Evolutionary conservation across 2,797 vertebrate genomes (phyloP).

Genomic region (Danio kyathit): DNA sequence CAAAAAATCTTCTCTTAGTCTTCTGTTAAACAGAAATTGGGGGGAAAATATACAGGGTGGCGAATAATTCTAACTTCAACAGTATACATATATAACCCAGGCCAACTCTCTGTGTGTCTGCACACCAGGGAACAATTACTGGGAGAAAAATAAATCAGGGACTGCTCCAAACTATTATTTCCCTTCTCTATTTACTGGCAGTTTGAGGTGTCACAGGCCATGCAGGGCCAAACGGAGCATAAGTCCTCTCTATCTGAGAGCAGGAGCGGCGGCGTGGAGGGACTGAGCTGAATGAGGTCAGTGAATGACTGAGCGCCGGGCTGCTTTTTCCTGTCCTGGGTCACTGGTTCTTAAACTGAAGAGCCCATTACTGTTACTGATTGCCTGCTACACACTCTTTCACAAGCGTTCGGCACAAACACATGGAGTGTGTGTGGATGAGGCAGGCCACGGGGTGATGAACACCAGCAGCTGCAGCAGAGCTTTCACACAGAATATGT

Average conservation of each 20-base stretch:
- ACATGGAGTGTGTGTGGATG: not conserved
- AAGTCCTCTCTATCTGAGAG: conserved; percentile 24
- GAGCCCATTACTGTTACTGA: conserved; percentile 13
- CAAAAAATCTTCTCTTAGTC: too few relatives aligned
- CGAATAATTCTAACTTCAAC: not conserved
- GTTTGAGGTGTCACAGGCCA: not conserved
- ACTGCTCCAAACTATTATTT: conserved; percentile 26
- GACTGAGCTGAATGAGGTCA: conserved; percentile 26
- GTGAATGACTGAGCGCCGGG: conserved; percentile 7
- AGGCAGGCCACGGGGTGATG: not conserved
- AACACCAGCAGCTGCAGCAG: not conserved
- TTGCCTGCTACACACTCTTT: not conserved
- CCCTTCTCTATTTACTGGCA: conserved; percentile 1
- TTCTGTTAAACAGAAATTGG: too few relatives aligned
- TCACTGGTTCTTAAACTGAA: conserved; percentile 29
- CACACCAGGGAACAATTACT: conserved; percentile 20
- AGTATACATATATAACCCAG: not conserved
- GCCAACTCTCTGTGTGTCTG: conserved; percentile 10
- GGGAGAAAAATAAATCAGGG: conserved; percentile 21
- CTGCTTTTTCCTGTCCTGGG: conserved; percentile 16
- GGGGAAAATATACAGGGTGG: too few relatives aligned
- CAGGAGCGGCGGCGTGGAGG: not conserved
- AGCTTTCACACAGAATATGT: not conserved
- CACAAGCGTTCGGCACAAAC: not conserved
- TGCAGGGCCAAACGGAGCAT: conserved; percentile 32